A percentile compares a stretch with the other conserved stretches of the same genome.
phyloP scores from a whole-genome alignment of 2,797 vertebrate genomes.

The Poeciliopsis infans region DNA sequence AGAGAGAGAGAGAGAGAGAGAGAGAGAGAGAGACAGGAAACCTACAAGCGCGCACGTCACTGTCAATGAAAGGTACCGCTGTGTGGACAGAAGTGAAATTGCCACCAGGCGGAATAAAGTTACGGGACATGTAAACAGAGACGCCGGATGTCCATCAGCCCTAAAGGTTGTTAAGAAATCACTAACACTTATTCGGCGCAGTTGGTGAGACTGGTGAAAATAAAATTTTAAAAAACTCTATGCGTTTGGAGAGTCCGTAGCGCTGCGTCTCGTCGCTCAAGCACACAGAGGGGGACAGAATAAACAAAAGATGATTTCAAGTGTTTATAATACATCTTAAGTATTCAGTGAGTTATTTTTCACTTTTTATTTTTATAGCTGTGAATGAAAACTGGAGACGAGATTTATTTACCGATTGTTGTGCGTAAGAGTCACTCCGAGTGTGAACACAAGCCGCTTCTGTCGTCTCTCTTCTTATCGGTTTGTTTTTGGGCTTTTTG shows the following conservation, averaged over 20 bases:
- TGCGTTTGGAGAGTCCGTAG: background rate
- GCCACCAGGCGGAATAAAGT: constrained; percentile 67
- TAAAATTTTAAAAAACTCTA: background rate
- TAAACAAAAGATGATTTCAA: background rate
- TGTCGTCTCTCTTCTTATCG: constrained; percentile 33
- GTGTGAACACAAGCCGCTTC: constrained; percentile 27
- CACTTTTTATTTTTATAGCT: too few species aligned
- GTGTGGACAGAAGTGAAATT: constrained; percentile 82
- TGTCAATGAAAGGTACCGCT: constrained; percentile 86
- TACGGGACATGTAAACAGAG: constrained; percentile 60
- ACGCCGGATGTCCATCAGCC: constrained; percentile 22
- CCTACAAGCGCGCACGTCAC: constrained; percentile 52
- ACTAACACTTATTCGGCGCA: background rate
- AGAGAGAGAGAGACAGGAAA: constrained; percentile 16
- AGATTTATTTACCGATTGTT: background rate
- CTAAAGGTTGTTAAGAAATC: background rate
- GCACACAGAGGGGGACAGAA: background rate
- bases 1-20: too few species aligned
- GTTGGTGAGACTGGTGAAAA: background rate
- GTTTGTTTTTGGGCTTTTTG: constrained; percentile 33
- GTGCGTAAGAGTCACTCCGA: constrained; percentile 24
- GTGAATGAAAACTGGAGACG: background rate
- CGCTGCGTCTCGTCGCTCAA: background rate
- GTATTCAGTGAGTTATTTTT: background rate
- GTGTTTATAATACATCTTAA: background rate